Evolutionary conservation across 2,888 invertebrate species (phyloP), one percentile per base, ranked within the genome.

Genomic region (Junonia oenone): DNA sequence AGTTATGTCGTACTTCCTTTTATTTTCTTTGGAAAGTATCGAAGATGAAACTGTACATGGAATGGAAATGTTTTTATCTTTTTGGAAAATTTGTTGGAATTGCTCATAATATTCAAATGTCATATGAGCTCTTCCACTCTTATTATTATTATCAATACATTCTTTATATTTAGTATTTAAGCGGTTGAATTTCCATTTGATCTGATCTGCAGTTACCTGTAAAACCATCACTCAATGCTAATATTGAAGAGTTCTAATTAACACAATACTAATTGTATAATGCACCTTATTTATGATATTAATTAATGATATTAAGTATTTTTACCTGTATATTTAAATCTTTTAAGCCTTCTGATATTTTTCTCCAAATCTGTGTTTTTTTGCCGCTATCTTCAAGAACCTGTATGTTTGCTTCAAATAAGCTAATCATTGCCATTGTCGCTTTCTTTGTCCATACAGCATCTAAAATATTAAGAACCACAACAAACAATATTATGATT

Each of bases 101-200:
- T 45, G 52, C 37, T 51, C 51, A 31, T 45, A 51, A 51, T 51
- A 51, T 45, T 51, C 51, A 51, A 51, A 51, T 19, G 51, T 51
- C 43, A 45, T 51, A 29, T 29, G 29, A 33, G 17, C 15, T 17
- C 33, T 40, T 45, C 33, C 33, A 31, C 43, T 43, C 11, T 31
- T 43, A 15, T 45, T 51, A 19, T 51, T 51, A 19, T 45, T 43
- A 29, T 37, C 17, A 19, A 53, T 47, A 47, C 53, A 53, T 40
- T 53, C 47, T 17, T 53, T 53, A 53, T 47, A 53, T 37, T 51
- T 51, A 11, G 14, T 43, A 27, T 29, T 15, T 51, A 51, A 43
- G 51, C 51, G 51, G 43, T 51, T 51, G 29, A 51, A 51, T 51
- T 51, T 43, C 51, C 51, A 51, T 19, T 51, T 51, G 29, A 51